Evolutionary conservation across 2,797 vertebrate genomes (phyloP), one percentile per base, ranked within the genome.

Genomic region (Anguilla pacifica): DNA sequence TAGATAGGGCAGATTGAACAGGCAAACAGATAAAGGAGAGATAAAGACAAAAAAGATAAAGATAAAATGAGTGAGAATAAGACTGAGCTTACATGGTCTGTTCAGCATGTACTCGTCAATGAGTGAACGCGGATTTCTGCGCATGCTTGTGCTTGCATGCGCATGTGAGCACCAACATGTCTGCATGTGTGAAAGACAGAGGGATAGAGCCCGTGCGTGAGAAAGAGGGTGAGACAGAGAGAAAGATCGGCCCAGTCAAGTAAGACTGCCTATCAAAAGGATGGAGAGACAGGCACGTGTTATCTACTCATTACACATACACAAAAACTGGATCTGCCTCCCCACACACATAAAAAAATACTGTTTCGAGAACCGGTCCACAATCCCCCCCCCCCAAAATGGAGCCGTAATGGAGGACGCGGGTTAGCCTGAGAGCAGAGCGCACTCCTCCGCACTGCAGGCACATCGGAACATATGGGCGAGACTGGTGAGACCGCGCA

Each of bases 151-250:
- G 51, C 25, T 19, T 84, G 51, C 7, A 10, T 84, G 43, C 1
- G 51, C 61, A 67, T n/a, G 25, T 67, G 61, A 13, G 55, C 55
- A 15, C 13, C 55, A 19, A 1, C 2, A 39, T 25, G 22, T 35
- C 17, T n/a, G 35, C 43, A n/a, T 87, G 61, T 85, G 57, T 87
- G 70, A 64, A 35, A 74, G 13, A 86, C 61, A 86, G 86, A 85
- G 55, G 84, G 83, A 49, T 72, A 77, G 87, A 87, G 87, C 4
- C 22, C 25, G n/a, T 70, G 67, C 31, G 67, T 70, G 67, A n/a
- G 25, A 31, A 10, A n/a, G 6, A 31, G 7, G 31, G 67, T 7
- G 67, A 9, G 25, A 28, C n/a, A 28, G 67, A 72, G 70, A 13
- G 61, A 67, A 25, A 6, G 61, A 6, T 70, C 51, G 1, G 10